A percentile compares a stretch with the other conserved stretches of the same genome.
These are phyloP conservation scores for Cryptotermes secundus DNA, from an alignment of 1,140 invertebrate species.

Conservation along the genomic window DNA sequence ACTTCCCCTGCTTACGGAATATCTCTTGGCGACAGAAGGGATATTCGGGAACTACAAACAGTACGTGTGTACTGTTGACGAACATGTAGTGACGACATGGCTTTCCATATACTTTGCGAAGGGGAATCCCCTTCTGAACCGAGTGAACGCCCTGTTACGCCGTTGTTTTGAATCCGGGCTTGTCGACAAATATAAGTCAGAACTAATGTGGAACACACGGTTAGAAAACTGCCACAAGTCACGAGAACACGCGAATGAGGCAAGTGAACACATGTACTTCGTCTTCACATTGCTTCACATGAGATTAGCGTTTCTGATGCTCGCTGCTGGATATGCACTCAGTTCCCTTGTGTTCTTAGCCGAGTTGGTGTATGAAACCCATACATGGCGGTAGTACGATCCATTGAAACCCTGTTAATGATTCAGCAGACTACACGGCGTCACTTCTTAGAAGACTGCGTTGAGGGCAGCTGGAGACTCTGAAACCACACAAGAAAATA, in stretches of 20 bases:
- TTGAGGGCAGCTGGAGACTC: too few relatives aligned
- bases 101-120: neutral
- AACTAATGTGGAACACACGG: neutral
- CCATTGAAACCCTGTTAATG: too few relatives aligned
- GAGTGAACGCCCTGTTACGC: neutral
- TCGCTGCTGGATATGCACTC: neutral
- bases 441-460: too few relatives aligned
- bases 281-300: neutral
- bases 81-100: neutral
- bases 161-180: neutral
- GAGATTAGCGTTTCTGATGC: neutral
- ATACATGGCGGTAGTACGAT: too few relatives aligned
- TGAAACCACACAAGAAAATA: too few relatives aligned
- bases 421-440: too few relatives aligned
- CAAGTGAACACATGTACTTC: neutral
- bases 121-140: neutral
- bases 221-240: neutral
- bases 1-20: neutral
- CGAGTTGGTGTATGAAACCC: too few relatives aligned
- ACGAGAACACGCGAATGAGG: neutral
- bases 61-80: too few relatives aligned
- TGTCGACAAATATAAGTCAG: neutral
- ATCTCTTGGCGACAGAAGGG: too few relatives aligned
- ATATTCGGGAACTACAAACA: too few relatives aligned
- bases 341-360: neutral